Evolutionary conservation across 2,888 invertebrate species (phyloP).

Genomic region (Amphipyra tragopoginis): DNA sequence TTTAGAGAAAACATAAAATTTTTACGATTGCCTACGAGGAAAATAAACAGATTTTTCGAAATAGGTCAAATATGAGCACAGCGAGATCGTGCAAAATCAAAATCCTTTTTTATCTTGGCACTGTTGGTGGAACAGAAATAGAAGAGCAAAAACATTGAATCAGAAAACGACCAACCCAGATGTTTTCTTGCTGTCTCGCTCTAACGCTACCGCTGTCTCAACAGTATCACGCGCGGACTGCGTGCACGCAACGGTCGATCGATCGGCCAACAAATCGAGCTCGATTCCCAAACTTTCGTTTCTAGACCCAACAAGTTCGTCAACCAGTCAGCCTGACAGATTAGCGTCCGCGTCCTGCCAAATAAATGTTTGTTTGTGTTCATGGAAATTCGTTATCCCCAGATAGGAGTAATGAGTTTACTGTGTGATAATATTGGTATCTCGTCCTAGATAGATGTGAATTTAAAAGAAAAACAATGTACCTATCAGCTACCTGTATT

Average conservation of each 20-base stretch:
- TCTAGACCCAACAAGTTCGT: conserved; percentile 19
- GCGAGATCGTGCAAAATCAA: conserved; percentile 41
- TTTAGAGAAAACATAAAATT: not conserved
- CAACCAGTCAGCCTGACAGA: conserved; percentile 33
- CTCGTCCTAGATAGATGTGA: conserved; percentile 25
- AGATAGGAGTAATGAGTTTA: conserved; percentile 31
- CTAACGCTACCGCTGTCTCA: conserved; percentile 56
- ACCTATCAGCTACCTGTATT: conserved; percentile 28
- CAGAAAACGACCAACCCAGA: conserved; percentile 68
- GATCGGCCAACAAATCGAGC: conserved; percentile 44
- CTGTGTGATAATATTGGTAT: conserved; percentile 39
- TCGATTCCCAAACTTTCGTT: conserved; percentile 41
- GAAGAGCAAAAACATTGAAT: conserved; percentile 63
- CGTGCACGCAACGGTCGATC: conserved; percentile 64
- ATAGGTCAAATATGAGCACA: conserved; percentile 45
- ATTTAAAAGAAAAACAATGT: conserved; percentile 10
- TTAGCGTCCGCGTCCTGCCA: conserved; percentile 41
- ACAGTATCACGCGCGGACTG: conserved; percentile 64
- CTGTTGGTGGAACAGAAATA: conserved; percentile 54
- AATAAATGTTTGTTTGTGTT: conserved; percentile 41
- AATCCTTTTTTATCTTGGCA: conserved; percentile 58
- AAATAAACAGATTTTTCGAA: conserved; percentile 23
- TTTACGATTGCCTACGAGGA: not conserved
- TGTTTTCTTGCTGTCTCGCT: conserved; percentile 74
- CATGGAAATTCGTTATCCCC: conserved; percentile 35